phyloP scores from a whole-genome alignment of 1,140 invertebrate species.

The Pararge aegeria region DNA sequence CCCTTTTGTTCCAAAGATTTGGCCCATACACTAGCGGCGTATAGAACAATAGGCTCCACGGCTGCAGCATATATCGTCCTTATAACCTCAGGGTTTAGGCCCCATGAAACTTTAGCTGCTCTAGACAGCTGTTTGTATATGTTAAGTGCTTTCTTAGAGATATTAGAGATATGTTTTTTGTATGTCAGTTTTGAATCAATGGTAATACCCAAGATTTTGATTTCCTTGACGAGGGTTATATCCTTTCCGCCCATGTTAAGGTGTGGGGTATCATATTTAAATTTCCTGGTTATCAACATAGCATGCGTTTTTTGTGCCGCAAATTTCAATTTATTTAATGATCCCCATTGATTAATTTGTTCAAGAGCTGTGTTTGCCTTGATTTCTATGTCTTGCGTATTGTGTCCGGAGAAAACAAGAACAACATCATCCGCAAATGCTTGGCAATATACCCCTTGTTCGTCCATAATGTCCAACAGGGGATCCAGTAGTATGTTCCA shows the following conservation, averaged over 20 bases:
- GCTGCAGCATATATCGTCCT: not conserved
- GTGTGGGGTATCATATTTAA: not conserved
- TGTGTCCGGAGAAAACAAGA: not conserved
- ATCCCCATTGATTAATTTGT: not conserved
- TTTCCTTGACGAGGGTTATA: not conserved
- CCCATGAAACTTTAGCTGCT: not conserved
- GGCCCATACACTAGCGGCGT: not conserved
- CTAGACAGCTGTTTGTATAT: not conserved
- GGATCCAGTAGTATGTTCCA: not conserved
- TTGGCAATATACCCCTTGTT: not conserved
- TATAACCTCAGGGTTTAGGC: not conserved
- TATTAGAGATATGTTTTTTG: not conserved
- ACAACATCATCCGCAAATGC: too few relatives aligned
- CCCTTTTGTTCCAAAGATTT: not conserved
- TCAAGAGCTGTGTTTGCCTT: not conserved
- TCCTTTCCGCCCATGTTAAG: not conserved
- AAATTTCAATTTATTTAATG: not conserved
- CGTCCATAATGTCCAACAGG: not conserved
- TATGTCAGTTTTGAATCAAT: not conserved
- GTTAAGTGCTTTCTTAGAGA: not conserved
- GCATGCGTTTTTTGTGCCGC: not conserved
- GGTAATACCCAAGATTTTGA: not conserved
- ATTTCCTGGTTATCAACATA: not conserved
- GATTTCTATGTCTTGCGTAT: not conserved
- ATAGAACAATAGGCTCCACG: not conserved